Percentiles rank a stretch among this genome's conserved stretches.
These are phyloP conservation scores for Lycocorax pyrrhopterus DNA, from an alignment of 2,113 vertebrate species.

Conservation along the genomic window DNA sequence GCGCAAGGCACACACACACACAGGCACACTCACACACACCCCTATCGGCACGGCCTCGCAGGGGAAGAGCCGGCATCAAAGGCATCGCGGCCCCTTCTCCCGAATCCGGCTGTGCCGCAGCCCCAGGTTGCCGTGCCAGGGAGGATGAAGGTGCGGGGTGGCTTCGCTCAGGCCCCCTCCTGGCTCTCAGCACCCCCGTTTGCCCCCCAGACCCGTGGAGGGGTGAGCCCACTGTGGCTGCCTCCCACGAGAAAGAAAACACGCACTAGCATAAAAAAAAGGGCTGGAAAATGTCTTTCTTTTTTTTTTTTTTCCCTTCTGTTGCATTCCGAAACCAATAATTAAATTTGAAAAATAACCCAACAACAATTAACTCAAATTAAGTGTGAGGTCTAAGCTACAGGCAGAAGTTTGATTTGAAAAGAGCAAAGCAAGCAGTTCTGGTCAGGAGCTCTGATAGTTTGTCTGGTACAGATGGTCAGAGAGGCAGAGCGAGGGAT, in stretches of 20 bases:
- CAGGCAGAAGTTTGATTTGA: neutral
- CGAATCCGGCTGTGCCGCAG: fast-evolving
- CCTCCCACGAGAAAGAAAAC: neutral
- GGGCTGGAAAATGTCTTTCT: neutral
- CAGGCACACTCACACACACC: neutral
- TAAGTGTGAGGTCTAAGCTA: constrained; percentile 14
- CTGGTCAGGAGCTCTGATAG: neutral
- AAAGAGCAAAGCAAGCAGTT: constrained; percentile 38
- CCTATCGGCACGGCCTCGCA: neutral
- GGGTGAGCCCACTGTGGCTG: neutral
- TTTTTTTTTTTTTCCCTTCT: neutral
- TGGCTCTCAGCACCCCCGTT: neutral
- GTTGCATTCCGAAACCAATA: constrained; percentile 8
- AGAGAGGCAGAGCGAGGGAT: neutral
- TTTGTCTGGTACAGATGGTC: neutral
- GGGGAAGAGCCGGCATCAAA: neutral
- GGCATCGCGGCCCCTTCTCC: neutral
- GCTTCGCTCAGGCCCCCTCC: neutral
- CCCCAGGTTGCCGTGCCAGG: fast-evolving
- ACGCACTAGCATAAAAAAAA: fast-evolving
- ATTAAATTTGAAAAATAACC: constrained; percentile 25
- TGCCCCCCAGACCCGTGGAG: neutral
- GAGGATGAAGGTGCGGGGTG: neutral
- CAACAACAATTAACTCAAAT: constrained; percentile 30
- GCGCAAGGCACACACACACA: neutral